Base-by-base conservation (phyloP, 2,888 invertebrate species). In the Cephus sareptanus region DNA sequence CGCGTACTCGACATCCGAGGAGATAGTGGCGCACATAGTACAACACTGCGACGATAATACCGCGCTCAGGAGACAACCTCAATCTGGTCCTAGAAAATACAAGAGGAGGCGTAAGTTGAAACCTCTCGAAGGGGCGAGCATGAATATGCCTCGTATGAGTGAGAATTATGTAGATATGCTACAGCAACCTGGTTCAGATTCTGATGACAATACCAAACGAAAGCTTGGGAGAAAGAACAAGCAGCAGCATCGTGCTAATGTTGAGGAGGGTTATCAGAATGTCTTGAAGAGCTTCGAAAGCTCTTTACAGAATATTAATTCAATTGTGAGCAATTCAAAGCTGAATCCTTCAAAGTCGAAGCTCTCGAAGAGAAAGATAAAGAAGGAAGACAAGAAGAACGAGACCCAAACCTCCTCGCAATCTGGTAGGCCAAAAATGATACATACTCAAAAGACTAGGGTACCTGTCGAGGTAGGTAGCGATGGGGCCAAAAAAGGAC, bases 21-120 rank as follows among this genome's bases (percentile, higher is more conserved):
- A 97, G 85, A 92, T 97, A 34, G 96, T 97, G 79, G 94, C 96
- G 79, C 97, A 97, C 90, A 93, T 97, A 83, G 97, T 97, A 74
- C 95, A 96, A 87, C 97, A 97, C 88, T 96, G 96, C 87, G 97
- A 97, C 90, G 95, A 95, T 83, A 97, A 97, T 89, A 97, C 97
- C 0, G 97, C 96, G 1, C 93, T 96, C 91, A 95, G 95, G 85
- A 92, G 96, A 74, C 96, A 96, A 85, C 96, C 96, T 0, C 95
- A 96, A 94, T 94, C 94, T 73, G 96, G 95, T 0, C 95, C 95
- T 0, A 93, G 97, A 2, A 97, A 97, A 87, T 97, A 97, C 90
- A 97, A 96, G 89, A 93, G 96, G 0, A 93, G 97, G 77, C 94
- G 96, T 84, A 96, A 96, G 91, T 87, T 96, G 31, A 96, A 96